phyloP scores from a whole-genome alignment of 2,888 invertebrate genomes.

The Cephonodes hylas region DNA sequence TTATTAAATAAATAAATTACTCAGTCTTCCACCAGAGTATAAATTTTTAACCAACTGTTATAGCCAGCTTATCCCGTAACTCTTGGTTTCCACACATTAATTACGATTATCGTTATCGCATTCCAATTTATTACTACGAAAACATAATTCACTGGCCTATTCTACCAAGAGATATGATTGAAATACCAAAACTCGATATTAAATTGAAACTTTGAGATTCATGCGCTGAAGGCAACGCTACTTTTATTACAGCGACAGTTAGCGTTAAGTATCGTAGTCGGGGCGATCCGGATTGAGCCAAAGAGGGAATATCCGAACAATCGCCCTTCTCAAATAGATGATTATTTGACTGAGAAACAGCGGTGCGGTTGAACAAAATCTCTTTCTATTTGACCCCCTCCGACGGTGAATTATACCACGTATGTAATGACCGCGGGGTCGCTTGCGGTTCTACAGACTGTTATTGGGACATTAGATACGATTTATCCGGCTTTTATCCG shows the following conservation, averaged over 20 bases:
- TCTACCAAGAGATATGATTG: not conserved
- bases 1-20: no score
- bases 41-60: no score
- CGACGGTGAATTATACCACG: not conserved
- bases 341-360: conserved; percentile 12
- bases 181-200: not conserved
- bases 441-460: no score
- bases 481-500: no score
- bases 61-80: no score
- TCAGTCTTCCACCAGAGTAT: no score
- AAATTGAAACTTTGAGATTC: conserved; percentile 18
- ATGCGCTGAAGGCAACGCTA: conserved; percentile 14
- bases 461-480: not conserved
- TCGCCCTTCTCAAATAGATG: conserved; percentile 14
- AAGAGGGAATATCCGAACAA: conserved; percentile 11
- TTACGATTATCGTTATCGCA: no score
- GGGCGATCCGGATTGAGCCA: conserved; percentile 11
- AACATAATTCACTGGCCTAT: no score
- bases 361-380: conserved; percentile 14
- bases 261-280: conserved; percentile 22
- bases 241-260: conserved; percentile 29
- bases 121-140: no score
- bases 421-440: not conserved
- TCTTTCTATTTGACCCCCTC: not conserved
- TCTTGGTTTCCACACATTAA: no score